These are phyloP conservation scores for Proteles cristata DNA, from an alignment of 2,113 vertebrate species.

Conservation along the genomic window DNA sequence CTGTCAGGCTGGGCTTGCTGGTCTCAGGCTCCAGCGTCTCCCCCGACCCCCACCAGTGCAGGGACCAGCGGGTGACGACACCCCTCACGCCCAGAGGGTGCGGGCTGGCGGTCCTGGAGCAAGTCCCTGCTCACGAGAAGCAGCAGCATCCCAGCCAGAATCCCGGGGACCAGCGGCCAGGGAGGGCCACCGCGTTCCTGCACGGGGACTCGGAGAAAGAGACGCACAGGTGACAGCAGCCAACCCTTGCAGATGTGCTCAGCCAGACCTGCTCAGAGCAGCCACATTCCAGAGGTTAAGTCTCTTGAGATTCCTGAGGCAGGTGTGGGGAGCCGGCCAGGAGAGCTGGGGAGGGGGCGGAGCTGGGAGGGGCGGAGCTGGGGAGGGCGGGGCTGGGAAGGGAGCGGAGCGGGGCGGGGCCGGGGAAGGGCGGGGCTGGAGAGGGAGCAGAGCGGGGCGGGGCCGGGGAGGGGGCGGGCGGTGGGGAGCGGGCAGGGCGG, in stretches of 20 bases:
- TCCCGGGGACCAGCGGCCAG: neutral
- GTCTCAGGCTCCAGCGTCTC: neutral
- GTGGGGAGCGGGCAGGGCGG: no score
- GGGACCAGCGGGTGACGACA: fast-evolving
- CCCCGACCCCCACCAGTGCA: fast-evolving
- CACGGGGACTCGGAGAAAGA: neutral
- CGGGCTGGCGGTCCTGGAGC: neutral
- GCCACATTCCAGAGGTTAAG: constrained; percentile 37
- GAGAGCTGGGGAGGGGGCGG: constrained; percentile 26
- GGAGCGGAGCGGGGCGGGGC: no score
- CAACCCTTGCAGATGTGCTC: neutral
- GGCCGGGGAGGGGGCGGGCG: neutral
- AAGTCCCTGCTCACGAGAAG: neutral
- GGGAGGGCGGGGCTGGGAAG: neutral
- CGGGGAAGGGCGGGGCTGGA: neutral
- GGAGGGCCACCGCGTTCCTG: fast-evolving
- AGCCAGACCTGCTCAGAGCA: neutral
- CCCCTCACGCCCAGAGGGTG: neutral
- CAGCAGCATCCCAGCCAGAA: neutral
- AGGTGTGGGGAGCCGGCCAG: constrained; percentile 40
- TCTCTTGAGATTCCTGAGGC: constrained; percentile 54
- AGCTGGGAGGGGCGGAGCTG: neutral
- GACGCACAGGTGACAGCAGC: neutral
- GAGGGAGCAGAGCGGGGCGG: neutral
- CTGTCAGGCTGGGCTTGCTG: neutral